Base-by-base conservation (phyloP, 2,797 vertebrate species). In the Ambastaia sidthimunki region DNA sequence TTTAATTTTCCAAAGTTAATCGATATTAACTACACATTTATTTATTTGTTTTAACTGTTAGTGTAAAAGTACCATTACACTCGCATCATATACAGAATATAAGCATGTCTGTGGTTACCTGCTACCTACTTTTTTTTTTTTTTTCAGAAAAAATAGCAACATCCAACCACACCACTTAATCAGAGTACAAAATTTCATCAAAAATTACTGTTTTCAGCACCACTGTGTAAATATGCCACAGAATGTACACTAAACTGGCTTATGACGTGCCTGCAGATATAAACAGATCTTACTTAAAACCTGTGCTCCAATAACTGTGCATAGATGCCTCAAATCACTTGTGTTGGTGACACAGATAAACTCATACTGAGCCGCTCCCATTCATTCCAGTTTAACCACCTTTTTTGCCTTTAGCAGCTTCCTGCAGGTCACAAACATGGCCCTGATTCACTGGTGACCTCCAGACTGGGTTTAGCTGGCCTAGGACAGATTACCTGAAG, bases 401-500 rank as follows among this genome's bases (percentile, higher is more conserved):
- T 63, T 25, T 67, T 78, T 54, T 78, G 16, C 68, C 12, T 63
- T 4, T 44, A 3, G 10, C 72, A 19, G 47, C 21, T 34, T 59
- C 12, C 44, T 34, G 19, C 5, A 13, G 16, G n/a, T 34, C 50
- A 7, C 47, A 59, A 48, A 76, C 50, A 50, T 78, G 66, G 28
- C 63, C 80, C 77, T 44, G 65, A 74, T 84, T 77, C 48, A 54
- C 74, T 44, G 23, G 67, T 82, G 90, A 94, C 93, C 94, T 94
- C 91, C 82, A 92, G 85, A 89, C 87, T 86, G 83, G 88, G 88
- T 87, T 94, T 91, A 92, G 83, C 86, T 85, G 48, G 13, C 85
- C 86, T 78, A 87, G 89, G 91, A 90, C 92, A 91, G 92, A 93
- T 93, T 93, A 93, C 92, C 91, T 92, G 23, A 90, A 89, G 90